Percentiles rank a stretch among this genome's conserved stretches.
phyloP scores from a whole-genome alignment of 2,888 invertebrate genomes.

The Thumatha senex region DNA sequence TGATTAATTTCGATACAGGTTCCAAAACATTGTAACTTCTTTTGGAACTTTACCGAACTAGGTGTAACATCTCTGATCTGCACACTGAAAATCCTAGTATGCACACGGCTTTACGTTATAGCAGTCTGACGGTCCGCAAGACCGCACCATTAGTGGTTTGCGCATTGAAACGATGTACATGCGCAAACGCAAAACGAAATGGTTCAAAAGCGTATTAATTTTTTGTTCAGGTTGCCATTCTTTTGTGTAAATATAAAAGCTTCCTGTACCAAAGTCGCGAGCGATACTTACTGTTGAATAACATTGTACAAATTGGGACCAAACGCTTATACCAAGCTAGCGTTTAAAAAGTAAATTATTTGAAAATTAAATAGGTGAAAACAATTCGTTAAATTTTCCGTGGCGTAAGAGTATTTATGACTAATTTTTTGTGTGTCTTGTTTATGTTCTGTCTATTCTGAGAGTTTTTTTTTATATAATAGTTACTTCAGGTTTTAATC shows the following conservation, averaged over 20 bases:
- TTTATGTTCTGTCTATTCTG: no score
- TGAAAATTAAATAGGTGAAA: no score
- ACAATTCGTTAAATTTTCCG: no score
- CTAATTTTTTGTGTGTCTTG: no score
- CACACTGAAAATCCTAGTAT: neutral
- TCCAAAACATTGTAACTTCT: no score
- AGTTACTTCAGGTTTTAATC: no score
- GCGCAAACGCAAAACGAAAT: conserved; percentile 12
- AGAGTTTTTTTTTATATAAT: no score
- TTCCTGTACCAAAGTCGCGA: conserved; percentile 3
- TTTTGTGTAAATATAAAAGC: conserved; percentile 4
- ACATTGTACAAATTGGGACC: neutral
- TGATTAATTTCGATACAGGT: no score
- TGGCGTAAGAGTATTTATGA: no score
- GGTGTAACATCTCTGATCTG: no score
- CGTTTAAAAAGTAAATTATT: neutral
- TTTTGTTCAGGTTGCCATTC: conserved; percentile 10
- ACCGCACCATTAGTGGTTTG: conserved; percentile 26
- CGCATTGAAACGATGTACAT: conserved; percentile 17
- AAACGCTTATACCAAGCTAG: neutral
- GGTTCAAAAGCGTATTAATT: conserved; percentile 3
- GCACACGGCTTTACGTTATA: neutral
- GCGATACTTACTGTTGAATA: neutral
- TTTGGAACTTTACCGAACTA: no score
- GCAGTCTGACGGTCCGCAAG: neutral